A percentile compares a stretch with the other conserved stretches of the same genome.
phyloP scores from a whole-genome alignment of 2,113 vertebrate genomes.

The Rhipidura dahli region DNA sequence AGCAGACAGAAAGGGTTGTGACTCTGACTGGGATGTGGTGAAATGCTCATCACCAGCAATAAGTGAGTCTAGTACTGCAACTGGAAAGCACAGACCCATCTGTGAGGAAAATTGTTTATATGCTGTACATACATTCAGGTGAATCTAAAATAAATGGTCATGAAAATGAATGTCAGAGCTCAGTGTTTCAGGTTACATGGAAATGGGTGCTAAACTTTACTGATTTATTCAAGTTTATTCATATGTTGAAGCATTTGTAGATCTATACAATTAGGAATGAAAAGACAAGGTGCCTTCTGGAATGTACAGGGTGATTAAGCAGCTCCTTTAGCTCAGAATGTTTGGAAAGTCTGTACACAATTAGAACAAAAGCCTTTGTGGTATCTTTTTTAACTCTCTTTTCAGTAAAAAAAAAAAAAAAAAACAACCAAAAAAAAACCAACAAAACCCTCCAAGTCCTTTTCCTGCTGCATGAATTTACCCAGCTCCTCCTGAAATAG shows the following conservation, averaged over 20 bases:
- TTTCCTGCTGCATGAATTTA: neutral
- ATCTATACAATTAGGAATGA: neutral
- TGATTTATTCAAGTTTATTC: neutral
- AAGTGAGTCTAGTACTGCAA: neutral
- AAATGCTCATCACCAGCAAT: neutral
- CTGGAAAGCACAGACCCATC: neutral
- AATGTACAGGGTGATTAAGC: neutral
- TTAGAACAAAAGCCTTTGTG: neutral
- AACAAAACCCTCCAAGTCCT: neutral
- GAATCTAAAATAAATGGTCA: neutral
- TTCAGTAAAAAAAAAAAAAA: neutral
- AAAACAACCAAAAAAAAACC: too few species aligned
- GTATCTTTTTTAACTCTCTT: neutral
- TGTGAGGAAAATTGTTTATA: neutral
- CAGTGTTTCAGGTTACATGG: neutral
- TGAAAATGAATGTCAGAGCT: neutral
- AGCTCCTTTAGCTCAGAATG: neutral
- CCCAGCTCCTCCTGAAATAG: neutral
- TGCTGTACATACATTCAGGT: neutral
- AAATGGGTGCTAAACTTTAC: neutral
- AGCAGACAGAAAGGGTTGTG: neutral
- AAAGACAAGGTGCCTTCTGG: neutral
- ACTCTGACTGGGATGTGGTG: neutral
- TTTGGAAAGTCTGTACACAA: neutral
- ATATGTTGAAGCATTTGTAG: neutral